Evolutionary conservation across 2,113 vertebrate genomes (phyloP), one percentile per base, ranked within the genome.

Genomic region (Caloenas nicobarica): DNA sequence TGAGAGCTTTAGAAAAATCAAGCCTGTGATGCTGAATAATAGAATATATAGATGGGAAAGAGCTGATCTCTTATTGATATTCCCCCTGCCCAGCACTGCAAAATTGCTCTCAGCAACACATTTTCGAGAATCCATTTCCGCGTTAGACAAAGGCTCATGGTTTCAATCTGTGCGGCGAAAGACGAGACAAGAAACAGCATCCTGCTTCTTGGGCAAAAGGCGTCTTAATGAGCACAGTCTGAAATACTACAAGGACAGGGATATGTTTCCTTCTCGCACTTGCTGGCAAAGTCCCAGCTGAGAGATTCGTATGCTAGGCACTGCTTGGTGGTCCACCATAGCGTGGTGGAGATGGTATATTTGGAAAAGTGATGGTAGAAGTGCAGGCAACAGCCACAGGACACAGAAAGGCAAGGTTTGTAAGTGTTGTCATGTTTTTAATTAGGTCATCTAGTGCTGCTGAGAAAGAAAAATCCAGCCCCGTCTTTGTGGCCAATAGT

Each of bases 1-100:
- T 89, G 83, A 89, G 70, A 92, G 69, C 69, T 92, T 88, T 28
- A 74, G 62, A 90, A 96, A 93, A 95, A 95, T 81, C 86, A 89
- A 85, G 65, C 40, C 65, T 44, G 24, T 81, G 65, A 46, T 76
- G 84, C 61, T 79, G 73, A 84, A 81, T 60, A 95, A 91, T 51
- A 76, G 58, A 92, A 81, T 57, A 81, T 17, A 81, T 1, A 33
- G 81, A 38, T 1, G 7, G 78, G 16, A 94, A 88, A 80, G 36
- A 92, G n/a, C 40, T 82, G 87, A 42, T 81, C 31, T 82, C 87
- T 89, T 18, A 44, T 50, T 66, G 68, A 65, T 65, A 83, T 50
- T 25, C n/a, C 25, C 25, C 24, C 44, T 46, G 44, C 18, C 26
- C 36, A 69, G 79, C 44, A 50, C n/a, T 26, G 36, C 50, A 72